Percentiles rank a stretch among this genome's conserved stretches.
Evolutionary conservation across 2,888 invertebrate species (phyloP).

Genomic region (Cantharis lateralis): DNA sequence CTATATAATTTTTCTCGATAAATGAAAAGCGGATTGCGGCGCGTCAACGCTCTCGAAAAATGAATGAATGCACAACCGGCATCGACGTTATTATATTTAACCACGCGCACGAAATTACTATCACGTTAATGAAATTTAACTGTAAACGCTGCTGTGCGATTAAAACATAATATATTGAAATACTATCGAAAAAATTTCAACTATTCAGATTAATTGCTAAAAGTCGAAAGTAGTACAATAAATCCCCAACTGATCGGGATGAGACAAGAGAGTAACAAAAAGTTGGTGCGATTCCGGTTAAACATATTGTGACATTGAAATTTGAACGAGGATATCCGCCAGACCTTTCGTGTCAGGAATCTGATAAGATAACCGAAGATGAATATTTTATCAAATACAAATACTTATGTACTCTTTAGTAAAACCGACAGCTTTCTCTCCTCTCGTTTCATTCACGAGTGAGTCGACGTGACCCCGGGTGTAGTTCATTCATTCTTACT

Average conservation of each 20-base stretch:
- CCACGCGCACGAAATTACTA: not conserved
- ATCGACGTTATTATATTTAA: not conserved
- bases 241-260: not conserved
- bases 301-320: slow-evolving; percentile 4
- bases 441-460: slow-evolving; percentile 24
- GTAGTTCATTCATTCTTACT: slow-evolving; percentile 28
- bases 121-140: not conserved
- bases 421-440: slow-evolving; percentile 18
- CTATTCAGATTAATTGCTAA: not conserved
- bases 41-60: not conserved
- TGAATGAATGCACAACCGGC: not conserved
- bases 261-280: not conserved
- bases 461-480: slow-evolving; percentile 25
- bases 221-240: not conserved
- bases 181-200: not conserved
- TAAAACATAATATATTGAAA: not conserved
- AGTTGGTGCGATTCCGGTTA: not conserved
- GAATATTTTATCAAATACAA: not conserved
- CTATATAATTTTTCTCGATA: not conserved
- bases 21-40: not conserved
- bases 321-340: not conserved
- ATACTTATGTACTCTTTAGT: slow-evolving; percentile 6
- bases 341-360: not conserved
- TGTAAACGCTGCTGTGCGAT: too few species aligned
- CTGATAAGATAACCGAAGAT: slow-evolving; percentile 1